A percentile compares a stretch with the other conserved stretches of the same genome.
Evolutionary conservation across 2,113 vertebrate species (phyloP).

Genomic region (Lynx canadensis): DNA sequence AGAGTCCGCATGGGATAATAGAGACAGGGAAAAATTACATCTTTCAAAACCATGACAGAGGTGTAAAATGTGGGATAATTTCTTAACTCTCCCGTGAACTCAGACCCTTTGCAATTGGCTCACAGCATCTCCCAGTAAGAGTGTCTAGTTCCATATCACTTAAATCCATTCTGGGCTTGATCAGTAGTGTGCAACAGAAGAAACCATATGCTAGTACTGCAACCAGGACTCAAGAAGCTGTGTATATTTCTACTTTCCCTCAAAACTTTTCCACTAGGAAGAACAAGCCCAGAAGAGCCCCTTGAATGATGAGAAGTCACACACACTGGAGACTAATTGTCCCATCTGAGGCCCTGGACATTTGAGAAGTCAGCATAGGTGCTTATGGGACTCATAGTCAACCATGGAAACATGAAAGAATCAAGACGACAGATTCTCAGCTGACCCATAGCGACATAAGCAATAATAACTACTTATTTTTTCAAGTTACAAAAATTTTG

Average conservation of each 20-base stretch:
- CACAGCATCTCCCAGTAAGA: background rate
- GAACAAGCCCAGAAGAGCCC: background rate
- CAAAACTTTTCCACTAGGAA: background rate
- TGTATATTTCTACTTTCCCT: background rate
- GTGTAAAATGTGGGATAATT: background rate
- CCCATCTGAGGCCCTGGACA: background rate
- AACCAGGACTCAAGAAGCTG: background rate
- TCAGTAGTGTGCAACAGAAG: background rate
- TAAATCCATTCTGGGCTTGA: background rate
- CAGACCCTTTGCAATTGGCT: background rate
- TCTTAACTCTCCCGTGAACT: background rate
- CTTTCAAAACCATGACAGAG: background rate
- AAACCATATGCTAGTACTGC: background rate
- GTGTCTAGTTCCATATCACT: background rate
- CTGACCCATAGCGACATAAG: background rate
- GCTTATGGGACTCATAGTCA: background rate
- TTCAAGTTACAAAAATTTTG: background rate
- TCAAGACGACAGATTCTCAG: background rate
- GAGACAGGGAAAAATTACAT: background rate
- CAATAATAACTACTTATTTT: background rate
- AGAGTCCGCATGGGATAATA: background rate
- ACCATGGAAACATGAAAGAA: too few relatives aligned
- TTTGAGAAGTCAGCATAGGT: background rate
- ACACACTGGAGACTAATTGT: background rate
- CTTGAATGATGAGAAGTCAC: fast-evolving